Conservation (phyloP, 2,888 invertebrate species). For the Arrhopalites spinosus region DNA sequence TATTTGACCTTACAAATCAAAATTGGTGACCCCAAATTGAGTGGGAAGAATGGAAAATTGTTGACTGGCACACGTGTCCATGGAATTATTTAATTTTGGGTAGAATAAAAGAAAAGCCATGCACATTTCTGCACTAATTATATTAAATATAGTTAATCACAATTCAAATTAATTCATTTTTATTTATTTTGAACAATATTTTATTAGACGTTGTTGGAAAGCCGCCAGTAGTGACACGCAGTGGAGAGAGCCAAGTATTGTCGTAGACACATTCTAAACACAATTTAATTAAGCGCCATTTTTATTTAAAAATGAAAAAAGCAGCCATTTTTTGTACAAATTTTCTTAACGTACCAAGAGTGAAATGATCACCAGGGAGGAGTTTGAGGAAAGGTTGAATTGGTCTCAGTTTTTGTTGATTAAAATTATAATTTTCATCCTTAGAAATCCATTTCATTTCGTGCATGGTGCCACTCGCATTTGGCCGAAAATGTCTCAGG, state of each 20-base stretch:
- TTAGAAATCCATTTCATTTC: background rate
- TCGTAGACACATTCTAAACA: background rate
- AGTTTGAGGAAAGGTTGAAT: slow-evolving; percentile 75
- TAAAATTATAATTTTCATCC: slow-evolving; percentile 71
- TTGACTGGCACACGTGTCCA: too few relatives aligned
- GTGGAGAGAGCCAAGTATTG: background rate
- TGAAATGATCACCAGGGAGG: slow-evolving; percentile 76
- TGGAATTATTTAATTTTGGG: too few relatives aligned
- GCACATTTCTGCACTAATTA: too few relatives aligned
- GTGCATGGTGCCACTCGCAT: background rate
- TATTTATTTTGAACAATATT: too few relatives aligned
- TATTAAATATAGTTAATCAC: too few relatives aligned
- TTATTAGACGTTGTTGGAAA: too few relatives aligned
- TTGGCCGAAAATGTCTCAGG: background rate
- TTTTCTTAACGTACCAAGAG: background rate
- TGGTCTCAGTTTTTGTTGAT: slow-evolving; percentile 80
- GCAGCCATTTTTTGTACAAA: background rate
- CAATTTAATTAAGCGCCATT: background rate
- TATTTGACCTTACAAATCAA: too few relatives aligned
- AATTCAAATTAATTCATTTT: too few relatives aligned
- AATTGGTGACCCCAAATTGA: too few relatives aligned
- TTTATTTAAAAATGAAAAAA: too few relatives aligned
- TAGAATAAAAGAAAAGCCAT: too few relatives aligned
- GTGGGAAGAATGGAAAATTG: too few relatives aligned
- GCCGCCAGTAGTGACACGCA: background rate